phyloP scores from a whole-genome alignment of 2,797 vertebrate species.

The Siniperca obscura region DNA sequence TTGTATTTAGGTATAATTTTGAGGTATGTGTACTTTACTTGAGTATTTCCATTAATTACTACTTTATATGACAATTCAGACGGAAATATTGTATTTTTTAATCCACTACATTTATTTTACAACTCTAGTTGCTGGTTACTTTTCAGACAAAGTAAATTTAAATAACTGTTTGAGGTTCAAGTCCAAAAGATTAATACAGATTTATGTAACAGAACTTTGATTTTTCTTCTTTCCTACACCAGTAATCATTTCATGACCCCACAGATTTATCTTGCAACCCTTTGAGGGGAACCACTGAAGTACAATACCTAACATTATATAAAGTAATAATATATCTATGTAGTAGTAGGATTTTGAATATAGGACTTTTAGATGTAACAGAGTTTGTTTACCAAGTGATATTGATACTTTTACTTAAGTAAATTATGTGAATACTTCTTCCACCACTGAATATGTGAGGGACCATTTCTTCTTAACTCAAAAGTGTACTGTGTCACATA shows the following conservation, averaged over 20 bases:
- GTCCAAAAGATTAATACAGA: background rate
- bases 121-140: background rate
- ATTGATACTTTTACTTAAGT: constrained; percentile 13
- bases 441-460: constrained; percentile 30
- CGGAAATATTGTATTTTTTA: background rate
- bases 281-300: background rate
- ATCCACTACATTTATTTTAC: background rate
- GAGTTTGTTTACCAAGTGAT: constrained; percentile 6
- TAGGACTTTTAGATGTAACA: background rate
- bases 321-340: background rate
- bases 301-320: background rate
- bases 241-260: background rate
- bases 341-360: background rate
- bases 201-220: background rate
- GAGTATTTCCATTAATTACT: background rate
- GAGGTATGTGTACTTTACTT: background rate
- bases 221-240: background rate
- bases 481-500: constrained; percentile 60
- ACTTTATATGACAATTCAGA: background rate
- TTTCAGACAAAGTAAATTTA: background rate
- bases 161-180: background rate
- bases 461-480: constrained; percentile 51
- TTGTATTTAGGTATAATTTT: background rate
- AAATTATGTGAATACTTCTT: constrained; percentile 25
- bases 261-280: background rate